Evolutionary conservation across 37 sponge, comb jelly and placozoan species (phyloP).

Genomic region (Bolinopsis microptera): DNA sequence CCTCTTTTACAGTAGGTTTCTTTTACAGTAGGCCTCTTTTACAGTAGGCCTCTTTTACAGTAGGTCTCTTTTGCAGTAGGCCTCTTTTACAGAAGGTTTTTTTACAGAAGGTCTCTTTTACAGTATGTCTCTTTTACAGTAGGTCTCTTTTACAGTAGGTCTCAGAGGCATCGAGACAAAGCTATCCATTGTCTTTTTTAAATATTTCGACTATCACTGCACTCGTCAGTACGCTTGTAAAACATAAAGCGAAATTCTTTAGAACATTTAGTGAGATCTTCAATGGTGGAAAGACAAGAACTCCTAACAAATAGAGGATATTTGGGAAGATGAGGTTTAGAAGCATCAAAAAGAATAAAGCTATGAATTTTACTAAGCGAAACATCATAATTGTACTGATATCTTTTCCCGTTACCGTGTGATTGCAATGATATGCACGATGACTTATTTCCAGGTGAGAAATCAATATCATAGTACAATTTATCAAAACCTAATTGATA

Average conservation of each 20-base stretch:
- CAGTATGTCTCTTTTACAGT: too few relatives aligned
- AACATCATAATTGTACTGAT: background rate
- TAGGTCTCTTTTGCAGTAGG: too few relatives aligned
- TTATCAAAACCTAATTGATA: background rate
- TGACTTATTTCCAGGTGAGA: background rate
- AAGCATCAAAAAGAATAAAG: background rate
- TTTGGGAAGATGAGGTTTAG: background rate
- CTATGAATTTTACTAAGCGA: background rate
- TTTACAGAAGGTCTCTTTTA: too few relatives aligned
- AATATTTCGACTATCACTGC: too few relatives aligned
- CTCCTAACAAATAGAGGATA: background rate
- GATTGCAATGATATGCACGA: background rate
- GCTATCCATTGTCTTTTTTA: too few relatives aligned
- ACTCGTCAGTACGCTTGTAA: too few relatives aligned
- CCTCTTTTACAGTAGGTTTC: too few relatives aligned
- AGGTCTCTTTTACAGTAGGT: too few relatives aligned
- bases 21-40: too few relatives aligned
- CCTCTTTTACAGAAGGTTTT: too few relatives aligned
- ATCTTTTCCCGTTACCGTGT: background rate
- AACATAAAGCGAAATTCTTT: background rate
- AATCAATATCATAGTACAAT: background rate
- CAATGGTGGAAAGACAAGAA: background rate
- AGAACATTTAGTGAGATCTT: background rate
- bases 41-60: too few relatives aligned
- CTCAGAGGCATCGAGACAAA: too few relatives aligned